Evolutionary conservation across 2,113 vertebrate genomes (phyloP), one percentile per base, ranked within the genome.

Genomic region (Coptodon rendalli): DNA sequence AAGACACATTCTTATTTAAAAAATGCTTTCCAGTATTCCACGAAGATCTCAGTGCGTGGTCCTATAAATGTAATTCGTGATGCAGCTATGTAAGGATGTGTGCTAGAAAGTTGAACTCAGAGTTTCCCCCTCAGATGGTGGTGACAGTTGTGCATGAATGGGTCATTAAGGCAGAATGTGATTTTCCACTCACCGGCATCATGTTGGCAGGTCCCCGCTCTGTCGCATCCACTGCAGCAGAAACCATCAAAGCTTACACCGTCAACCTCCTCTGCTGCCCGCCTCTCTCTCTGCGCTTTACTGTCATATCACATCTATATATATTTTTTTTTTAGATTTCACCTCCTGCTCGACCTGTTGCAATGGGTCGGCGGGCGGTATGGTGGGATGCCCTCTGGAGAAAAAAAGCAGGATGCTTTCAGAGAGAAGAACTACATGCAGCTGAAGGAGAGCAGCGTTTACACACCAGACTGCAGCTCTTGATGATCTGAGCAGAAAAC

Each of bases 171-270:
- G 29, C 13, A 38, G 19, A 9, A 19, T 9, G 9, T 19, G 38
- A 2, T 22, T 19, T 22, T 45, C 2, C 24, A 87, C 94, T 94
- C 93, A 94, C 93, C 89, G 93, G 93, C 91, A 93, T 94, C 92
- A 94, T 94, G 91, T 59, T 89, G 90, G 31, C 82, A 6, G 78
- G 0, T 56, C 6, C 79, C 83, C n/a, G 16, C 50, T 59, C 81
- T 45, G 87, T 87, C 87, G 80, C 83, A 79, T 86, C 52, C 85
- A 29, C 89, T 79, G 89, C 86, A 82, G 83, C 78, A 76, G 7
- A 48, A 52, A 71, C 11, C 85, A 9, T 83, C 11, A 79, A 59
- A 16, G 8, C 71, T 36, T 50, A 29, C 3, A 24, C 22, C 29
- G 2, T 45, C 29, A 27, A 24, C 48, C 57, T 63, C 5, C 63